Base-by-base conservation (phyloP, 2,113 vertebrate genomes). In the Siniperca knerii region DNA sequence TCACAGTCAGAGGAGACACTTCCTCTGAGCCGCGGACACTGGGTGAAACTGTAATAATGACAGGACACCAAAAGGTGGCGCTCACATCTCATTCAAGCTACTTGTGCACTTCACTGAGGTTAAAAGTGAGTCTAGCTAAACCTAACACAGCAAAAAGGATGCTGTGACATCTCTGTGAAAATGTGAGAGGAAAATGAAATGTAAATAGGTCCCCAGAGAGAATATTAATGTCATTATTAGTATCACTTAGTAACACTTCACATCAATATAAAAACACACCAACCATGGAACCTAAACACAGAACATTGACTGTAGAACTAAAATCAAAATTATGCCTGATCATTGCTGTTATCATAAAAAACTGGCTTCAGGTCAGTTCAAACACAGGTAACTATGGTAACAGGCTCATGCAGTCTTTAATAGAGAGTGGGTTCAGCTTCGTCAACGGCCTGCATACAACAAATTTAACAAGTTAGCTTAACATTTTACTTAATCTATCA, bases 1-100 rank as follows among this genome's bases (percentile, higher is more conserved):
- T 96, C 81, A 98, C 97, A 7, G 96, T 97, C 89, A 98, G 83
- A 1, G 95, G 95, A 74, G 96, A 95, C 62, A 91, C 91, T 73
- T 96, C 95, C 61, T 96, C 96, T 7, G 97, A 97, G 74, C 94
- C 97, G 25, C 92, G 95, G 93, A 99, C 97, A 85, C 92, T 97
- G 68, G 98, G 98, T 70, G 97, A 91, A 75, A 94, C 93, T 94
- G 92, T 54, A 87, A 88, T 87, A 42, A 78, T 18, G 6, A 74
- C 15, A 84, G 13, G 25, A 81, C 5, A 75, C 85, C 92, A 90
- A 73, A 75, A 54, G 88, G 87, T 68, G 91, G 87, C 50, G 18
- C 40, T 87, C 79, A 81, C 13, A 23, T 82, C 15, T 66, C 42
- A 77, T 61, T 75, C 6, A 69, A 71, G 9, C 12, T 21, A 4